Base-by-base conservation (phyloP, 2,113 vertebrate species). In the Stegastes partitus region DNA sequence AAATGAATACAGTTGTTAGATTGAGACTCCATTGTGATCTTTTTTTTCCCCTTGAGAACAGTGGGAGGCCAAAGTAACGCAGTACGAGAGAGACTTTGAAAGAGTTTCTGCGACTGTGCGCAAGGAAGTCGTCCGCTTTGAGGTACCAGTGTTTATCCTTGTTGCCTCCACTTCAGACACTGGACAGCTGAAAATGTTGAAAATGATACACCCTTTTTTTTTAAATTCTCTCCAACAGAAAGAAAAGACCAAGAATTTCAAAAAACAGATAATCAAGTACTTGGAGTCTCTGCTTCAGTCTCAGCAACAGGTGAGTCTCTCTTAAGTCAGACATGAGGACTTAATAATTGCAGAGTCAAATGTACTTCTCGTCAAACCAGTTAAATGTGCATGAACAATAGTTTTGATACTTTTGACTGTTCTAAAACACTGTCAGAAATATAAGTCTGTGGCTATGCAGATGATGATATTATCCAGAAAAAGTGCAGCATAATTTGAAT, bases 11-110 rank as follows among this genome's bases (percentile, higher is more conserved):
- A 37, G 28, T 22, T 8, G 64, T 53, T 23, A 53, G 19, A 11
- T 57, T 56, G 42, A 56, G 67, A 57, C 19, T 58, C 42, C 10
- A 23, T 25, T 57, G 5, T 54, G 49, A 54, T 54, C 54, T n/a
- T 23, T 11, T 63, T 15, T 44, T 10, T 58, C 19, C 21, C 21
- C 16, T 11, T 5, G 18, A 22, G 23, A 4, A 25, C 77, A 99
- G 98, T 99, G 98, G 98, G 98, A 99, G 82, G 96, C 95, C 62
- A 97, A 96, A 19, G 97, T 99, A 88, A 96, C 96, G 0, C 97
- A 98, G 73, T 99, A 96, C 0, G 98, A 99, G 87, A 93, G 96
- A 84, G 98, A 99, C 79, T 99, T 99, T 68, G 97, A 99, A 64
- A 95, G 95, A 54, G 96, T 99, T 58, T 99, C 98, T 19, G 83